Base-by-base conservation (phyloP, 2,888 invertebrate genomes). In the Branchellion lobata region DNA sequence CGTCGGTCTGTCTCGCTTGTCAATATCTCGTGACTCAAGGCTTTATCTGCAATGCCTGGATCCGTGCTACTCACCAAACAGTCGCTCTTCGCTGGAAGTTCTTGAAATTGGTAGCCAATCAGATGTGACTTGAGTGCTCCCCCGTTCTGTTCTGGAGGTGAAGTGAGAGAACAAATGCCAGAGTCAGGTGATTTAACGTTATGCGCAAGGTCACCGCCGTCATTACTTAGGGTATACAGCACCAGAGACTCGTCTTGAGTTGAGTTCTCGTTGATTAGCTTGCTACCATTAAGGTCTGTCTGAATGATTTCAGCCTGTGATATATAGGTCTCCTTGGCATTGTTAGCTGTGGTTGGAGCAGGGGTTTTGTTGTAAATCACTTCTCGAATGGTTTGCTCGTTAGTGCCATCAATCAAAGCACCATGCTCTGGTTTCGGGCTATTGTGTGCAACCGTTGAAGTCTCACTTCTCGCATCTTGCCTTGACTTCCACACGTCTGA, bases 181-280 rank as follows among this genome's bases (percentile, higher is more conserved):
- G 75, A 75, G 53, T 75, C 75, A 8, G 75, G 75, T 18, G 75
- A 75, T 53, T 27, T 31, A 53, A 51, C 27, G 31, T 24, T 51
- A 11, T 21, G 27, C 1, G 27, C 75, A 1, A 14, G 51, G 27
- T 31, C 75, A 47, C 21, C 1, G 18, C 27, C n/a, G 31, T 31
- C 31, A 31, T 21, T 33, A 72, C n/a, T 47, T 5, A 40, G 24
- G 24, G 51, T 75, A 33, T 75, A 75, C 27, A 75, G 75, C 14
- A 75, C 51, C 24, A 75, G 29, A 51, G 75, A 51, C n/a, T 75
- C 75, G 29, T 75, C 51, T 29, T 33, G 21, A n/a, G 27, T 27
- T 47, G 33, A 53, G 18, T 31, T 75, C 51, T 47, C 21, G 18
- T 47, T 24, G 31, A 27, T 36, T n/a, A 27, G 73, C 18, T 47